phyloP scores from a whole-genome alignment of 2,888 invertebrate genomes.

The Mimumesa dahlbomi region DNA sequence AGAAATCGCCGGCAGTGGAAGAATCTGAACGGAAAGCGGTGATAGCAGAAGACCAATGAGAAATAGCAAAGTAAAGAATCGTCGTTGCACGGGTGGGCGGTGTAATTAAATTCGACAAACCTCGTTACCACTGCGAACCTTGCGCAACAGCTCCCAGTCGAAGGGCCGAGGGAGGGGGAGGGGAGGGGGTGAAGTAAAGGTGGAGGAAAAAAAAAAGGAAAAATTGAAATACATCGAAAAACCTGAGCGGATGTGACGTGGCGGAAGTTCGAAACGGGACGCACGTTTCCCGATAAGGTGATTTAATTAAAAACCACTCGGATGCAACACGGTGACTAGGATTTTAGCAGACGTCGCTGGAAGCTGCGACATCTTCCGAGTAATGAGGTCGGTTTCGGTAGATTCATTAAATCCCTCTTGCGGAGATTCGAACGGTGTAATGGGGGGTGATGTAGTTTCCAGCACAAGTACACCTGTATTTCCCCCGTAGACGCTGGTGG shows the following conservation, averaged over 20 bases:
- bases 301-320: slow-evolving; percentile 48
- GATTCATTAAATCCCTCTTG: slow-evolving; percentile 30
- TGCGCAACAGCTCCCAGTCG: background rate
- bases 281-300: slow-evolving; percentile 1
- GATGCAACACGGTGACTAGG: background rate
- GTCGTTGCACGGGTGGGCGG: slow-evolving; percentile 16
- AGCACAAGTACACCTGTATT: too few species aligned
- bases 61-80: slow-evolving; percentile 28
- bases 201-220: background rate
- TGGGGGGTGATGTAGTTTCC: too few species aligned
- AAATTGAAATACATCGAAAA: background rate
- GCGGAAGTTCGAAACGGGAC: slow-evolving; percentile 9
- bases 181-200: slow-evolving; percentile 5
- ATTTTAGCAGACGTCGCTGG: too few species aligned
- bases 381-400: slow-evolving; percentile 23
- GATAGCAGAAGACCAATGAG: slow-evolving; percentile 9
- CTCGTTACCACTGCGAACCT: slow-evolving; percentile 22
- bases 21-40: slow-evolving; percentile 19
- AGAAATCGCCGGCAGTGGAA: background rate
- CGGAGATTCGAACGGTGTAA: too few species aligned
- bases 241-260: slow-evolving; percentile 7
- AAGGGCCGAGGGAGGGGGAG: background rate
- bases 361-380: background rate
- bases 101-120: slow-evolving; percentile 51
- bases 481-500: too few species aligned